Evolutionary conservation across 2,797 vertebrate species (phyloP).

Genomic region (Enteromius unitaeniatus): DNA sequence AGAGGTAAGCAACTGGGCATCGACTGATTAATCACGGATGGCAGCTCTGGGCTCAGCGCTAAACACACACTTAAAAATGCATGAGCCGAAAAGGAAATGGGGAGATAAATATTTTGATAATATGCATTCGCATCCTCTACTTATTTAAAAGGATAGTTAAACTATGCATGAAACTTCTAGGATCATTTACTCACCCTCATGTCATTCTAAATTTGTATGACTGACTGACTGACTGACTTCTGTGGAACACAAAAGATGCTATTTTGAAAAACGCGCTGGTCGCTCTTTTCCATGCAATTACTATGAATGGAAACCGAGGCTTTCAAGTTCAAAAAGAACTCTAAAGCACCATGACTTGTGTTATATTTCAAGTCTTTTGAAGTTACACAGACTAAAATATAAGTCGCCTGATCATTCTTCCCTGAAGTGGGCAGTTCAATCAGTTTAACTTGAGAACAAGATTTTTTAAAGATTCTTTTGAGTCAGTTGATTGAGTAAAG

Average conservation of each 20-base stretch:
- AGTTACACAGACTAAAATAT: neutral
- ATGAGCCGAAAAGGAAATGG: slow-evolving; percentile 64
- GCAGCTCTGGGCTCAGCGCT: slow-evolving; percentile 62
- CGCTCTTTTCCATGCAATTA: neutral
- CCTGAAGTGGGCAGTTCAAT: neutral
- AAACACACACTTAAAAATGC: slow-evolving; percentile 80
- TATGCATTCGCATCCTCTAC: slow-evolving; percentile 22
- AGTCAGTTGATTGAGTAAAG: neutral
- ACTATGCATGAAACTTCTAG: neutral
- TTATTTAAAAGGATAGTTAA: neutral
- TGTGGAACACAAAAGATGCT: neutral
- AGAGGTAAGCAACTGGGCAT: slow-evolving; percentile 69
- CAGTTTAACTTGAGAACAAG: neutral
- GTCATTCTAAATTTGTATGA: neutral
- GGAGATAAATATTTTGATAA: slow-evolving; percentile 53
- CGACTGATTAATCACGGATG: slow-evolving; percentile 74
- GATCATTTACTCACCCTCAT: neutral
- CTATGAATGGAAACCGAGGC: neutral
- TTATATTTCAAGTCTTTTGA: slow-evolving; percentile 7
- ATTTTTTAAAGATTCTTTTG: neutral
- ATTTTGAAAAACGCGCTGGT: neutral
- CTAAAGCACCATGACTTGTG: neutral
- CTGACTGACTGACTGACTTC: neutral
- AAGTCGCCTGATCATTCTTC: neutral
- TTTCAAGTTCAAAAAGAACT: neutral